Base-by-base conservation (phyloP, 1,140 invertebrate species). In the Hyposmocoma kahamanoa region DNA sequence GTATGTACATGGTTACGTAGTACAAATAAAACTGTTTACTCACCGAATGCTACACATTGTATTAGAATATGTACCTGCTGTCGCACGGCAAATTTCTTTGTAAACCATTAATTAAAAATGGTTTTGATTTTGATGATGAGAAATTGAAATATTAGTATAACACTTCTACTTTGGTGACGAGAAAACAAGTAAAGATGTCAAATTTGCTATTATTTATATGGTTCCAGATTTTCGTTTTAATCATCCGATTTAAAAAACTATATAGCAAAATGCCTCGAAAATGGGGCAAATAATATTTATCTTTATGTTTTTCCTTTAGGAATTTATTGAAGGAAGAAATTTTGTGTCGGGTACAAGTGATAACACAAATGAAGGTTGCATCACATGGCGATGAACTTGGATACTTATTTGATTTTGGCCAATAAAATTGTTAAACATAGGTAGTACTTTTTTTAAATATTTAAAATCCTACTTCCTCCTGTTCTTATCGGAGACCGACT, bases 51-150 rank as follows among this genome's bases (percentile, higher is more conserved):
- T n/a, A n/a, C n/a, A n/a, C n/a, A n/a, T n/a, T n/a, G n/a, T n/a
- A n/a, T n/a, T n/a, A n/a, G n/a, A n/a, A n/a, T n/a, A n/a, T n/a
- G n/a, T n/a, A n/a, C n/a, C n/a, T n/a, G n/a, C n/a, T n/a, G n/a
- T n/a, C n/a, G n/a, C n/a, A n/a, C n/a, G n/a, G n/a, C n/a, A n/a
- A n/a, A 39, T 32, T 19, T 45, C 1, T 36, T 51, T 21, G 4
- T 13, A n/a, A 1, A 41, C 3, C 28, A 24, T 19, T 15, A 47
- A n/a, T n/a, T 15, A 21, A 39, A 19, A 3, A 8, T 13, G 10
- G 8, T 24, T 59, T 56, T 28, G 38, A 62, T 34, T 47, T 57
- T 6, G 53, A 48, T n/a, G 36, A 53, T 28, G 11, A 20, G 50
- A 30, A 34, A 32, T 53, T 19, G 24, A 26, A 22, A 18, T 32